These are phyloP conservation scores for Rhyacichthys aspro DNA, from an alignment of 2,797 vertebrate species.

Conservation along the genomic window DNA sequence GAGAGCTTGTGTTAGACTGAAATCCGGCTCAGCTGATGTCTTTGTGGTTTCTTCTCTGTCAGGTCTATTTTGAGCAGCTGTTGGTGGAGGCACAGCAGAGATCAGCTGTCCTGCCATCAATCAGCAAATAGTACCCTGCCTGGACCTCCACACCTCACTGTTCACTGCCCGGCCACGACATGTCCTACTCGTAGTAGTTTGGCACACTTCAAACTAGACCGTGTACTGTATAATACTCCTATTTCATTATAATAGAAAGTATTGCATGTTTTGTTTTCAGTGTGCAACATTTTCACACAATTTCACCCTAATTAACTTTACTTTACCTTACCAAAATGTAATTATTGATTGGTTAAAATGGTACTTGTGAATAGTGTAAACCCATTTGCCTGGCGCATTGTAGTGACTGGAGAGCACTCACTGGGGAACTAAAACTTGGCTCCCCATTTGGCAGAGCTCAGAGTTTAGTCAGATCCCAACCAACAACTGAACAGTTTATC, in stretches of 20 bases:
- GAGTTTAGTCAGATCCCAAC: slow-evolving; percentile 12
- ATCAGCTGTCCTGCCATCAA: slow-evolving; percentile 80
- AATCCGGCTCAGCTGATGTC: slow-evolving; percentile 17
- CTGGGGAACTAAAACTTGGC: background rate
- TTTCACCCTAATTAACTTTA: no score
- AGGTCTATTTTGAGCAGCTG: slow-evolving; percentile 81
- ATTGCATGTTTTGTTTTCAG: no score
- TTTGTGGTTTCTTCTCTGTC: slow-evolving; percentile 10
- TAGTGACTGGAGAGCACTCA: background rate
- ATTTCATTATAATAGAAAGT: background rate
- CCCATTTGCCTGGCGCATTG: background rate
- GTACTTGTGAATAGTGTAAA: no score
- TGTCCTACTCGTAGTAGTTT: slow-evolving; percentile 8
- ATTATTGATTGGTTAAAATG: no score
- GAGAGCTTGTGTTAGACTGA: slow-evolving; percentile 12
- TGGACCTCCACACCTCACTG: background rate
- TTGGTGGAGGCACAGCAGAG: slow-evolving; percentile 67
- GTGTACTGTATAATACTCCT: background rate
- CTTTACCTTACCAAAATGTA: no score
- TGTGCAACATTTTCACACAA: no score
- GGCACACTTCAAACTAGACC: background rate
- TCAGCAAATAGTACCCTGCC: slow-evolving; percentile 47
- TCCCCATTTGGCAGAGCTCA: slow-evolving; percentile 21
- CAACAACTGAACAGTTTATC: slow-evolving; percentile 27
- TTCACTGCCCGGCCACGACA: slow-evolving; percentile 7